A percentile compares a stretch with the other conserved stretches of the same genome.
phyloP scores from a whole-genome alignment of 2,888 invertebrate genomes.

The Eilema griseolum region DNA sequence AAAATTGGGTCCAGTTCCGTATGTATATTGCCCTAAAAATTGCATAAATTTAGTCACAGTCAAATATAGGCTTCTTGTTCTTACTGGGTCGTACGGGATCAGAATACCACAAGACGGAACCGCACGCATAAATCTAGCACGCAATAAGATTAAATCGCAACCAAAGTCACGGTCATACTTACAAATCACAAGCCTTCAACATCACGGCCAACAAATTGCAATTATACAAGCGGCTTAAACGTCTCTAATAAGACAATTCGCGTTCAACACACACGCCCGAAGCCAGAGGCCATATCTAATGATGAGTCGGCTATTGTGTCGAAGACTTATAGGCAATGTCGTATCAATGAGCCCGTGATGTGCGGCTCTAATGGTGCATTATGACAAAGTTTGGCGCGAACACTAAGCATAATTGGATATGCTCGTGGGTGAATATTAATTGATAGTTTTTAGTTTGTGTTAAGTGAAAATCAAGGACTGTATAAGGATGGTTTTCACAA shows the following conservation, averaged over 20 bases:
- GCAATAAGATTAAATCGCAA: constrained; percentile 11
- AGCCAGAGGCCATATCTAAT: constrained; percentile 78
- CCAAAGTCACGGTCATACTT: constrained; percentile 10
- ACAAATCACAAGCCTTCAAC: constrained; percentile 14
- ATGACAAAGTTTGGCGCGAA: constrained; percentile 68
- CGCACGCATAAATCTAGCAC: not conserved
- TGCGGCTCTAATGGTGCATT: constrained; percentile 63
- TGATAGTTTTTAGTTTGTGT: constrained; percentile 41
- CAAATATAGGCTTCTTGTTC: no score
- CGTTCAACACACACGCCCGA: constrained; percentile 68
- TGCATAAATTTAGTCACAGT: no score
- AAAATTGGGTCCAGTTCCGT: no score
- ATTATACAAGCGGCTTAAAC: constrained; percentile 48
- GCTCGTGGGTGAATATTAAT: constrained; percentile 68
- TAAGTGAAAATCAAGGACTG: constrained; percentile 53
- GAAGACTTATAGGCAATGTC: constrained; percentile 73
- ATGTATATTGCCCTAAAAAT: no score
- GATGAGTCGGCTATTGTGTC: constrained; percentile 73
- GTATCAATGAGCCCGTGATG: constrained; percentile 71
- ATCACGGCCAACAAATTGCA: constrained; percentile 42
- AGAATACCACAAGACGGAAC: not conserved
- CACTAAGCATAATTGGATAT: constrained; percentile 54
- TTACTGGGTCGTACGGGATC: no score
- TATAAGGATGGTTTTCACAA: constrained; percentile 30
- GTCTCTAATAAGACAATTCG: constrained; percentile 79